These are phyloP conservation scores for Mohoua ochrocephala DNA, from an alignment of 2,113 vertebrate genomes.

Conservation along the genomic window DNA sequence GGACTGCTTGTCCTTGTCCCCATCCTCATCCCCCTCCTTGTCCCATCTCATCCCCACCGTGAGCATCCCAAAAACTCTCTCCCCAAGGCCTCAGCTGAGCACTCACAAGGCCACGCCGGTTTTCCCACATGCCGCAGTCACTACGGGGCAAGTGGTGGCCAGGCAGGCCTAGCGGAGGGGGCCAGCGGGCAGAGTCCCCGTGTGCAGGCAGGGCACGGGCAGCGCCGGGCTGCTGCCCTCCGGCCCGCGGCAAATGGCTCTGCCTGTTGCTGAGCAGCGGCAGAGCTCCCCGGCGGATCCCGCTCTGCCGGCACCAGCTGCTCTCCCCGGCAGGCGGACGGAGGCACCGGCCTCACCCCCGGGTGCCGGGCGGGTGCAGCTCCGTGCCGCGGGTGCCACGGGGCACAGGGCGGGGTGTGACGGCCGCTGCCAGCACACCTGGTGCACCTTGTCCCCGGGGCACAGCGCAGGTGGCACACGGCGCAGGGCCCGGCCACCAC, in stretches of 20 bases:
- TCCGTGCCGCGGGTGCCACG: background rate
- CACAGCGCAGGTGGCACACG: background rate
- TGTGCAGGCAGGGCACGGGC: background rate
- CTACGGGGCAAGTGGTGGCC: fast-evolving
- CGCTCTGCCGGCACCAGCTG: background rate
- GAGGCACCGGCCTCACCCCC: background rate
- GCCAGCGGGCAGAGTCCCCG: fast-evolving
- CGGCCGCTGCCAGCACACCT: background rate
- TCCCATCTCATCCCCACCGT: fast-evolving
- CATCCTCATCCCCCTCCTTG: background rate
- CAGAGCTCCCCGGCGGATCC: background rate
- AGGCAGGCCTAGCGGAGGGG: background rate
- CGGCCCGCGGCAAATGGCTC: background rate
- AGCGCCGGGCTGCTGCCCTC: background rate
- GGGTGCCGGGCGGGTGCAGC: background rate
- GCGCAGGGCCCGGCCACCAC: fast-evolving
- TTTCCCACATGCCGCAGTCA: fast-evolving
- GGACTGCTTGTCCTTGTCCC: background rate
- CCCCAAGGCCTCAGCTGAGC: background rate
- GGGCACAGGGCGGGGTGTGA: background rate
- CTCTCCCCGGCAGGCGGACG: fast-evolving
- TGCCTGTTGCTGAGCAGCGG: background rate
- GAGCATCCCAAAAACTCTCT: background rate
- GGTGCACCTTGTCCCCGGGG: background rate
- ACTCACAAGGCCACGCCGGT: fast-evolving